Conservation (phyloP, 64 coral and sea anemone species). For the Dendrophyllia cribrosa region DNA sequence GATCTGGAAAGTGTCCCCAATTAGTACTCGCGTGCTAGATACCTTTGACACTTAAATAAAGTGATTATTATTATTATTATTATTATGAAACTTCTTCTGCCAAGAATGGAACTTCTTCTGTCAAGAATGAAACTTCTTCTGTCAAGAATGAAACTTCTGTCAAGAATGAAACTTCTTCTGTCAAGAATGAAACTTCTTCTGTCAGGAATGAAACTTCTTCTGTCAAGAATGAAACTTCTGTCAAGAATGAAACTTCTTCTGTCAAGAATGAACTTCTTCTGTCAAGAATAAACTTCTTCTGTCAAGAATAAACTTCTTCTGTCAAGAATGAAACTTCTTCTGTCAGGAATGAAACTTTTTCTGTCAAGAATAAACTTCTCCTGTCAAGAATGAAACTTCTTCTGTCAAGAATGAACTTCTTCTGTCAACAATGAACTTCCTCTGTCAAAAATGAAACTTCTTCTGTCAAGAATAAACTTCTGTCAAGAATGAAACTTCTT, state of each 20-base stretch:
- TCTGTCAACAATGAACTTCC: no score
- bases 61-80: no score
- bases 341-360: background rate
- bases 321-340: conserved; percentile 9
- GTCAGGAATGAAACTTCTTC: background rate
- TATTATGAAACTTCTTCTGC: no score
- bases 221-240: background rate
- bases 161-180: no score
- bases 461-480: background rate
- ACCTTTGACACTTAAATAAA: no score
- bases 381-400: background rate
- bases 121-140: background rate
- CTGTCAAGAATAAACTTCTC: background rate
- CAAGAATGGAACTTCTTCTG: no score
- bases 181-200: background rate
- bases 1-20: no score
- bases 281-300: background rate
- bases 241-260: no score
- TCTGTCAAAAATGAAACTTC: background rate
- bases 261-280: background rate
- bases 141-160: background rate
- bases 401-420: background rate
- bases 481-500: conserved; percentile 1
- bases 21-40: no score
- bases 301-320: conserved; percentile 9